Evolutionary conservation across 2,888 invertebrate genomes (phyloP).

Genomic region (Mystacides longicornis): DNA sequence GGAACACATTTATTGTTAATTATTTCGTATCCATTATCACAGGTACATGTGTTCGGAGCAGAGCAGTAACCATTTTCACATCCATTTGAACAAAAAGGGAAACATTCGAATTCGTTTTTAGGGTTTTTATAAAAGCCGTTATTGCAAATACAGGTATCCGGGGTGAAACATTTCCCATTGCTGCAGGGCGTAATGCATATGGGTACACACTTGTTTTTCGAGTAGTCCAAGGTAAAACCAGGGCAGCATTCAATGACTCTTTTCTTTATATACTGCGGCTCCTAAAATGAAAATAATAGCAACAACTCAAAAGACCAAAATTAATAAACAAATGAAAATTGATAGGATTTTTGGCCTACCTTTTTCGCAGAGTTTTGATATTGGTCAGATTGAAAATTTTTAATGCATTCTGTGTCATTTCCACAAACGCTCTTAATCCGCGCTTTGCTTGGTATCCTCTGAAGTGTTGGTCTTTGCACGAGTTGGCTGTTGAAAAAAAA

Average conservation of each 20-base stretch:
- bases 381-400: too few species aligned
- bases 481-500: too few species aligned
- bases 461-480: too few species aligned
- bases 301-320: too few species aligned
- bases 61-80: neutral
- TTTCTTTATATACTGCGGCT: neutral
- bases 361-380: too few species aligned
- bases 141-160: neutral
- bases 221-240: neutral
- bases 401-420: too few species aligned
- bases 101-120: neutral
- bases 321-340: too few species aligned
- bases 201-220: neutral
- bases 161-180: neutral
- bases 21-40: neutral
- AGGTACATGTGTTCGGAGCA: neutral
- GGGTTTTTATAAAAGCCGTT: neutral
- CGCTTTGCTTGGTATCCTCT: too few species aligned
- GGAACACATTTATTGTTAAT: neutral
- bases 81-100: neutral
- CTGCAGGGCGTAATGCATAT: neutral
- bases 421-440: too few species aligned
- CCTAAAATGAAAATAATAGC: neutral
- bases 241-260: neutral
- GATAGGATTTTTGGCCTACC: too few species aligned